Evolutionary conservation across 2,113 vertebrate genomes (phyloP), one percentile per base, ranked within the genome.

Genomic region (Etia nguti): DNA sequence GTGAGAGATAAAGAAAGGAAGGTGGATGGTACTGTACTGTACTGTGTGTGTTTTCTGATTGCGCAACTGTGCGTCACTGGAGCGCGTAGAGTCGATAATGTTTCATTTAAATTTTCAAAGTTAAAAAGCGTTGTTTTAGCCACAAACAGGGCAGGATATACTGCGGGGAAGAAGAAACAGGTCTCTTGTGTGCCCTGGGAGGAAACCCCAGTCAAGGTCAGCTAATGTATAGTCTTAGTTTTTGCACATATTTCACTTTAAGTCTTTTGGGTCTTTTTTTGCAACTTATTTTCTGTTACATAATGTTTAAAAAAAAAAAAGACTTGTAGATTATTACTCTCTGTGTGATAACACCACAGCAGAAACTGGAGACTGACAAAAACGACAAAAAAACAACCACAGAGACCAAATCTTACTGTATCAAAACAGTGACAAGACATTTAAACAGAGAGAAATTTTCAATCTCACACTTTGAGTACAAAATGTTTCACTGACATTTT

Each of bases 1-100:
- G 87, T 54, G 59, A 70, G 87, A 90, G 95, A 95, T 95, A 95
- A 92, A 80, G 89, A 91, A 79, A 85, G 77, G 26, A 88, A 84
- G 83, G 91, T 85, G 86, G 88, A 93, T 90, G 92, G 92, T 93
- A 91, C 92, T 89, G 88, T 82, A 73, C 80, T 81, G 86, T 80
- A 86, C 77, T 77, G 18, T 68, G 65, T 85, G 82, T 77, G 46
- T 87, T 88, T 83, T 88, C 68, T 0, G 70, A 65, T 80, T 90
- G 88, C 48, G 80, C 81, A 91, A 82, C 70, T 34, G 13, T 85
- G 46, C 48, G 38, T 80, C 20, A 10, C 11, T 1, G 10, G 16
- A 52, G 73, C 18, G 18, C 18, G 5, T n/a, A 31, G 0, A 9
- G 26, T 77, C 26, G 0, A 48, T n/a, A 13, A 6, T 52, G 46